These are phyloP conservation scores for Peromyscus maniculatus DNA, from an alignment of 2,113 vertebrate species.

Conservation along the genomic window DNA sequence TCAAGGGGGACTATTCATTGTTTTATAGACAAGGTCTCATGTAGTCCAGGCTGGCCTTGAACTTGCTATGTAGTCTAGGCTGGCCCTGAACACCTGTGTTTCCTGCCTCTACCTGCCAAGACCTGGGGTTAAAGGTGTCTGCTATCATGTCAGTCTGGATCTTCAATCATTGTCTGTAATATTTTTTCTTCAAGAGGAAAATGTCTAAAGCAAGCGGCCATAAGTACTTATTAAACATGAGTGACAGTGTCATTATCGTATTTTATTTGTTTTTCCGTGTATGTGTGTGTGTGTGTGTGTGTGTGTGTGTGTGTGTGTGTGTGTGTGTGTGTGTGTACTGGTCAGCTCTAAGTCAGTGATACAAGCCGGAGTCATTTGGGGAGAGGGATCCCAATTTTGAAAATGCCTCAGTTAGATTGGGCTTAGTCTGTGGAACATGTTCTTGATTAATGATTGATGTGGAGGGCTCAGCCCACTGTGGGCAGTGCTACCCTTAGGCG, in stretches of 20 bases:
- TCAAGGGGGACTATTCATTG: not conserved
- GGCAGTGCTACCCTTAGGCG: not conserved
- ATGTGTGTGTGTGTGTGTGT: not conserved
- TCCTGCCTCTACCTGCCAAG: not conserved
- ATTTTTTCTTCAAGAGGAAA: slow-evolving; percentile 1
- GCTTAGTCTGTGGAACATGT: not conserved
- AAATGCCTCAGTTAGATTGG: not conserved
- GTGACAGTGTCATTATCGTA: not conserved
- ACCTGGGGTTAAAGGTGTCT: not conserved
- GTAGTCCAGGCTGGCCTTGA: not conserved
- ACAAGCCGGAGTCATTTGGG: not conserved
- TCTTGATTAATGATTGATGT: not conserved
- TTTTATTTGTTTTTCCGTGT: not conserved
- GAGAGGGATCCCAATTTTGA: not conserved
- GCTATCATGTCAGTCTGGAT: not conserved
- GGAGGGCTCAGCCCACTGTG: not conserved
- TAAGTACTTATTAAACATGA: not conserved
- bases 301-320: not conserved
- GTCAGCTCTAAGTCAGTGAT: not conserved
- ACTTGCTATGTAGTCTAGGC: not conserved
- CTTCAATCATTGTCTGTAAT: not conserved
- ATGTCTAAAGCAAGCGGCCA: not conserved
- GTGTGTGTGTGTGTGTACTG: not conserved
- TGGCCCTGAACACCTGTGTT: not conserved
- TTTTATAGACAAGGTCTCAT: not conserved